Conservation (phyloP, 2,113 vertebrate species). For the Centropristis striata region DNA sequence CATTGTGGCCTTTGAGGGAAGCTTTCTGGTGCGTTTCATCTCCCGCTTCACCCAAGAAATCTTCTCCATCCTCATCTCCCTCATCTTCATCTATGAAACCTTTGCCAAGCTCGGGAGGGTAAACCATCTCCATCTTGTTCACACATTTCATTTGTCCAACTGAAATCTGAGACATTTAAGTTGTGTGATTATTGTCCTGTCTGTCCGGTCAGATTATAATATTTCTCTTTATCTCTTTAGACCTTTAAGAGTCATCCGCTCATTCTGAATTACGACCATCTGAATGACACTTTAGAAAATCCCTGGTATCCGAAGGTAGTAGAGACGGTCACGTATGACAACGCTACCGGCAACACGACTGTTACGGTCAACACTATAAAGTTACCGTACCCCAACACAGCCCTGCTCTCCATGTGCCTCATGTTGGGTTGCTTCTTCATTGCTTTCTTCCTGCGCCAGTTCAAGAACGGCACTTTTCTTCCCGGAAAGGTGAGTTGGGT, state of each 20-base stretch:
- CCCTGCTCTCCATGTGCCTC: conserved; percentile 94
- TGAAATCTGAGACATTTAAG: background rate
- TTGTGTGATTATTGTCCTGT: background rate
- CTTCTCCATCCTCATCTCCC: conserved; percentile 98
- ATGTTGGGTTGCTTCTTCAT: conserved; percentile 95
- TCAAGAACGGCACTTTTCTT: conserved; percentile 96
- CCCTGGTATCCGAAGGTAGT: conserved; percentile 77
- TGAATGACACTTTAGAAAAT: conserved; percentile 76
- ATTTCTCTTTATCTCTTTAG: conserved; percentile 60
- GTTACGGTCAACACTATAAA: conserved; percentile 26
- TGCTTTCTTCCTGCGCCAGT: conserved; percentile 92
- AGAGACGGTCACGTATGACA: conserved; percentile 64
- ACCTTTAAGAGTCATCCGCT: conserved; percentile 90
- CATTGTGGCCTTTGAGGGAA: conserved; percentile 94
- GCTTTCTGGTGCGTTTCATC: conserved; percentile 96
- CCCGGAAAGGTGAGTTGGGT: conserved; percentile 89
- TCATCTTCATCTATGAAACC: conserved; percentile 99
- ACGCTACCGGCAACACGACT: conserved; percentile 58
- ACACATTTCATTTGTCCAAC: background rate
- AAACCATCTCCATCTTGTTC: conserved; percentile 39
- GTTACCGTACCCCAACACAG: conserved; percentile 90
- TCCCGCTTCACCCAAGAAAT: conserved; percentile 99
- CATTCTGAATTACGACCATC: conserved; percentile 78
- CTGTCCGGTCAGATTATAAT: background rate
- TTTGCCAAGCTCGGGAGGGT: conserved; percentile 93